Evolutionary conservation across 2,888 invertebrate genomes (phyloP).

Genomic region (Apantesis nais): DNA sequence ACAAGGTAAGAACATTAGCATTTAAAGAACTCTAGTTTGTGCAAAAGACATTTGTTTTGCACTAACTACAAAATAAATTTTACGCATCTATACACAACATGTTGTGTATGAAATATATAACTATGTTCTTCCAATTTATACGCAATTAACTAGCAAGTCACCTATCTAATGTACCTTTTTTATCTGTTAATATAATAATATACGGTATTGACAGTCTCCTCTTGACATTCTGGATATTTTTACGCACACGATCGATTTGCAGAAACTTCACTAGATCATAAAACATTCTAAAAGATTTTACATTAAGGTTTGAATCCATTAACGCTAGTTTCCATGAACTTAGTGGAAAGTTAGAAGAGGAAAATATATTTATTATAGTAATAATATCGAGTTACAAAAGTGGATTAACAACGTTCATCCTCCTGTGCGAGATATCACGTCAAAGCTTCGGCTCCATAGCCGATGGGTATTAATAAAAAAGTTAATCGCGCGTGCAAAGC

Average conservation of each 20-base stretch:
- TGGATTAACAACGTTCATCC: constrained; percentile 59
- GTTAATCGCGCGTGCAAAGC: constrained; percentile 70
- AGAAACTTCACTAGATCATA: background rate
- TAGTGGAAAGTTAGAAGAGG: constrained; percentile 21
- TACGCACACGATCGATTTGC: no score
- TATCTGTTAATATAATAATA: background rate
- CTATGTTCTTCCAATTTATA: no score
- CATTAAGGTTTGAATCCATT: background rate
- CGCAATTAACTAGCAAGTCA: no score
- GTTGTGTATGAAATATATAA: no score
- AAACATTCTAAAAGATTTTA: background rate
- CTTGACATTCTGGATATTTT: background rate
- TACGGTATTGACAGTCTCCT: background rate
- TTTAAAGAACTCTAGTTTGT: background rate
- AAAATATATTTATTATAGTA: constrained; percentile 37
- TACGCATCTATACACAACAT: no score
- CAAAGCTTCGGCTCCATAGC: constrained; percentile 53
- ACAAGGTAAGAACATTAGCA: background rate
- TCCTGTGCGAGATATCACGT: constrained; percentile 53
- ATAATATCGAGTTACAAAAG: constrained; percentile 52
- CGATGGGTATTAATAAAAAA: constrained; percentile 75
- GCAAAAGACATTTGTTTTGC: no score
- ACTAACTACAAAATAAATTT: no score
- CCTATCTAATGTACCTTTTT: no score
- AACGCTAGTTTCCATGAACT: constrained; percentile 7